A percentile compares a stretch with the other conserved stretches of the same genome.
Conservation (phyloP, 2,888 invertebrate genomes). For the Chalcosyrphus nemorum region DNA sequence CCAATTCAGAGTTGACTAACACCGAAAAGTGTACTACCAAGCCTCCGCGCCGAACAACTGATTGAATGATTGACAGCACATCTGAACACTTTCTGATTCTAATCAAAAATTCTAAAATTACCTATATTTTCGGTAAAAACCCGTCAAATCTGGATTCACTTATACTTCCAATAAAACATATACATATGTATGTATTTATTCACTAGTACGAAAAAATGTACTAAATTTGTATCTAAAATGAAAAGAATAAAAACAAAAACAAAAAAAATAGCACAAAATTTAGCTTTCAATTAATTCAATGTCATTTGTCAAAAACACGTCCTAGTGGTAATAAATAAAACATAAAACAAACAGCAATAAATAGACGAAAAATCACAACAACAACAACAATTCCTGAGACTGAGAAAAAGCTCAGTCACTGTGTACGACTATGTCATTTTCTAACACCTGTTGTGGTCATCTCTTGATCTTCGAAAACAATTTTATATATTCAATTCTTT, state of each 20-base stretch:
- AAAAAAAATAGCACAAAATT: neutral
- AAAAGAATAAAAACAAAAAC: constrained; percentile 7
- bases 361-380: neutral
- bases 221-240: constrained; percentile 19
- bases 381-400: too few relatives aligned
- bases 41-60: neutral
- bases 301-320: constrained; percentile 52
- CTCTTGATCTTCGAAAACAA: neutral
- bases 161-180: constrained; percentile 41
- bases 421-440: constrained; percentile 2
- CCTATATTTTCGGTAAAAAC: neutral
- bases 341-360: constrained; percentile 29
- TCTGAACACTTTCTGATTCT: neutral
- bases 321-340: constrained; percentile 44
- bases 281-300: constrained; percentile 34
- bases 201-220: constrained; percentile 4
- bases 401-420: too few relatives aligned
- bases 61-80: neutral
- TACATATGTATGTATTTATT: constrained; percentile 45
- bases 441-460: constrained; percentile 48
- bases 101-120: neutral
- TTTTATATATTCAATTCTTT: neutral
- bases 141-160: neutral
- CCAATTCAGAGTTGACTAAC: neutral
- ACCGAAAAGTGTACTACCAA: neutral